Base-by-base conservation (phyloP, 2,113 vertebrate genomes). In the Ardeotis arabs region DNA sequence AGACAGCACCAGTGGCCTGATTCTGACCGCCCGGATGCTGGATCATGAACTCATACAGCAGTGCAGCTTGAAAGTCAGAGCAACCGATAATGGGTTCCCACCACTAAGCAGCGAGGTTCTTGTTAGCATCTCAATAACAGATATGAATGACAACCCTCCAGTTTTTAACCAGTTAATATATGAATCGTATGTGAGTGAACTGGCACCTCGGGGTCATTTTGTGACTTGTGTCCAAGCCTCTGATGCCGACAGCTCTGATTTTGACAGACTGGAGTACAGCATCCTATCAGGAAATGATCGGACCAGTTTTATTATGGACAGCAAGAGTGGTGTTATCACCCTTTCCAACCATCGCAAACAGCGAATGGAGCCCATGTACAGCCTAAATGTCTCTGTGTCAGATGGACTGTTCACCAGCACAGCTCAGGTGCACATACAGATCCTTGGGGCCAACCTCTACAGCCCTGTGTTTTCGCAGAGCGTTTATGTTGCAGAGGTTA, bases 111-210 rank as follows among this genome's bases (percentile, higher is more conserved):
- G 98, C 12, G 99, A 99, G 89, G 98, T 99, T 39, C 97, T 98
- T 12, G 98, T 99, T 76, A 98, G 97, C 28, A 98, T 99, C 75
- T 96, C 98, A 37, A 98, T 99, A 81, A 99, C 98, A 19, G 99
- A 99, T 76, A 98, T 99, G 91, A 99, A 99, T 47, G 99, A 99
- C 97, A 99, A 99, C 73, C 98, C 99, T 91, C 99, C 99, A 2
- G 88, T 99, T 83, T 99, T 99, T 93, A 99, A 99, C 96, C 99
- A 99, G 95, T 97, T 99, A 72, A 99, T 99, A 72, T 99, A 99
- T 62, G 99, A 99, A 96, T 99, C 99, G 0, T 99, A 99, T 7
- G 99, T 99, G 50, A 99, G 99, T 8, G 99, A 99, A 94, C 96
- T 99, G 76, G 99, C 99, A 29, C 99, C 99, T 37, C 98, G 98